Evolutionary conservation across 1,140 invertebrate species (phyloP), one percentile per base, ranked within the genome.

Genomic region (Lysiphlebus fabarum): DNA sequence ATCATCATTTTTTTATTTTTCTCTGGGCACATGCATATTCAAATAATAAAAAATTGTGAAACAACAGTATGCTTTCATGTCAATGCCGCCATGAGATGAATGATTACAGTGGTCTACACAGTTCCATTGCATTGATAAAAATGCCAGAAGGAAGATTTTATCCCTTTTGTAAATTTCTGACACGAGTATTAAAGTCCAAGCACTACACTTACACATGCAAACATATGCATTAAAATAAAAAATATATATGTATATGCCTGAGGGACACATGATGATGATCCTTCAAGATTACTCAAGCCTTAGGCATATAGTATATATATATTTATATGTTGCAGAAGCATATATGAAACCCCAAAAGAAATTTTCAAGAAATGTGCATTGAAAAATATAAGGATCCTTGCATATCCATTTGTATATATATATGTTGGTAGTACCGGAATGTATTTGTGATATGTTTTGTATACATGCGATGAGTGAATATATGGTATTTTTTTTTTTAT

Each of bases 221-320:
- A 26, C 17, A 26, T 26, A 26, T 26, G 17, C 17, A 26, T 26
- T 4, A 26, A 26, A 26, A 26, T 2, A 26, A 26, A 26, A 26
- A 26, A 26, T 26, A 26, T 26, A 26, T 26, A 26, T 53, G n/a
- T 51, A 34, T 48, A 38, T 62, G 53, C 53, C 65, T 63, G 57
- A 57, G 51, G 40, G 58, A 37, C 54, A 36, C 43, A 44, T 49
- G 55, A 57, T 57, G 55, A 57, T 57, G 34, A 57, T 57, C 54
- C 14, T 48, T 33, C 26, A 49, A 49, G 55, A 57, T 57, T 57
- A 57, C 34, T 14, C 34, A 26, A 37, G 7, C 41, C 42, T 26
- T 44, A n/a, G 43, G 45, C 55, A 43, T 36, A 37, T n/a, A n/a
- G n/a, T n/a, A n/a, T 38, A n/a, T 12, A 51, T 36, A 6, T 7